phyloP scores from a whole-genome alignment of 2,888 invertebrate species.

The Polyploca ridens region DNA sequence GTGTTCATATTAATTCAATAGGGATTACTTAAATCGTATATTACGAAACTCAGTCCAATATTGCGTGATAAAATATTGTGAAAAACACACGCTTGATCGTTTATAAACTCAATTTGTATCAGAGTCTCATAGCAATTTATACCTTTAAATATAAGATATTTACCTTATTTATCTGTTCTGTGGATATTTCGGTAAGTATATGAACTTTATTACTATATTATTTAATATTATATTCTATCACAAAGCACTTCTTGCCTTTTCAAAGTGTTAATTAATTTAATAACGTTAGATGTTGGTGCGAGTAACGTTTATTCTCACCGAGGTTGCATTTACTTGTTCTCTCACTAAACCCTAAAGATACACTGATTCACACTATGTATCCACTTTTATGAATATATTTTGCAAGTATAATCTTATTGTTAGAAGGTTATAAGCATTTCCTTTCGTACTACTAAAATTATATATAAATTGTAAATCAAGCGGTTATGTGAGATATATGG shows the following conservation, averaged over 20 bases:
- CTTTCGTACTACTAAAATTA: background rate
- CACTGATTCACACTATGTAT: background rate
- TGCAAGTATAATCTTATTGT: constrained; percentile 3
- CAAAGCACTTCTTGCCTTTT: background rate
- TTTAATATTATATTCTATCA: background rate
- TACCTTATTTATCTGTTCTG: too few relatives aligned
- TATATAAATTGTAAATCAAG: background rate
- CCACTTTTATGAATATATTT: background rate
- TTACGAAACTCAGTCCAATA: too few relatives aligned
- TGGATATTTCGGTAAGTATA: too few relatives aligned
- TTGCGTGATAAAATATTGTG: too few relatives aligned
- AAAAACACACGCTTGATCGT: background rate
- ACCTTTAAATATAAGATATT: background rate
- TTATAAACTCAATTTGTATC: background rate
- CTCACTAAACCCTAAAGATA: background rate
- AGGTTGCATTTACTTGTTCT: background rate
- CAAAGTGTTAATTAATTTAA: background rate
- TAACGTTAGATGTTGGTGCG: background rate
- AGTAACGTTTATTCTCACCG: background rate
- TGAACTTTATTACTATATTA: background rate
- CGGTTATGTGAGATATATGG: background rate
- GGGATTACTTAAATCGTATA: too few relatives aligned
- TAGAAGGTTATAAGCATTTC: background rate
- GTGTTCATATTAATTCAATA: too few relatives aligned
- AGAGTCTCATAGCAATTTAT: background rate